These are phyloP conservation scores for Gastrophysa polygoni DNA, from an alignment of 2,888 invertebrate genomes.

Conservation along the genomic window DNA sequence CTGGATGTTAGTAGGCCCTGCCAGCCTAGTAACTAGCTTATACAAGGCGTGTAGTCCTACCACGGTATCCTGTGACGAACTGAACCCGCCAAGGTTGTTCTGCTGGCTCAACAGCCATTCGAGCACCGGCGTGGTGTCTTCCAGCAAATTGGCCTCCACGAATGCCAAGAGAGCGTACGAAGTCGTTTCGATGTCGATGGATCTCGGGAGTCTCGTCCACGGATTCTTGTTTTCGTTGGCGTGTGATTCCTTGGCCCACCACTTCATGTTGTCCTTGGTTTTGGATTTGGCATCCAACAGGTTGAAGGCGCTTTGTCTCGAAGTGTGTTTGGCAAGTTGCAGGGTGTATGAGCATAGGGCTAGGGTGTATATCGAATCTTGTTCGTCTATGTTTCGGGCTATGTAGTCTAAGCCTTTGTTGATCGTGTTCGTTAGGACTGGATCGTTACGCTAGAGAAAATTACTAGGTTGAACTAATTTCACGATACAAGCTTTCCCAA, in stretches of 20 bases:
- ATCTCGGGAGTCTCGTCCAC: constrained; percentile 69
- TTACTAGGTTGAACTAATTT: neutral
- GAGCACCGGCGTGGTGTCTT: constrained; percentile 68
- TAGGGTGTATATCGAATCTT: constrained; percentile 75
- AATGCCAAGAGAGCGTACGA: constrained; percentile 84
- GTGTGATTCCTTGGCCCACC: constrained; percentile 75
- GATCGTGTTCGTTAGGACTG: constrained; percentile 64
- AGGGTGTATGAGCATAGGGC: constrained; percentile 79
- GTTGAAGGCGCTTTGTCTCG: constrained; percentile 69
- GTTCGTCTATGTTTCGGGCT: constrained; percentile 67
- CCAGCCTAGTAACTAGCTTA: constrained; percentile 67
- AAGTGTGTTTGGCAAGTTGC: constrained; percentile 75
- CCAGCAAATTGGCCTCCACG: constrained; percentile 58
- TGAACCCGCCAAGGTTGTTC: constrained; percentile 73
- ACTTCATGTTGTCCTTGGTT: constrained; percentile 72
- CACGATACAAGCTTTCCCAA: too few species aligned
- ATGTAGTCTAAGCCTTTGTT: constrained; percentile 81
- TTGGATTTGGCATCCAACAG: constrained; percentile 64
- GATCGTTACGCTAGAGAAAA: constrained; percentile 26
- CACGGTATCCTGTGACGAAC: constrained; percentile 78
- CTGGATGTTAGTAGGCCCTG: constrained; percentile 58
- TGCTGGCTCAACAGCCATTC: constrained; percentile 76
- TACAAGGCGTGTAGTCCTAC: constrained; percentile 75
- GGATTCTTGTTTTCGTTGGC: constrained; percentile 66
- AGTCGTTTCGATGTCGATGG: constrained; percentile 84